A percentile compares a stretch with the other conserved stretches of the same genome.
These are phyloP conservation scores for Drosophila azteca DNA, from an alignment of 1,140 invertebrate genomes.

Conservation along the genomic window DNA sequence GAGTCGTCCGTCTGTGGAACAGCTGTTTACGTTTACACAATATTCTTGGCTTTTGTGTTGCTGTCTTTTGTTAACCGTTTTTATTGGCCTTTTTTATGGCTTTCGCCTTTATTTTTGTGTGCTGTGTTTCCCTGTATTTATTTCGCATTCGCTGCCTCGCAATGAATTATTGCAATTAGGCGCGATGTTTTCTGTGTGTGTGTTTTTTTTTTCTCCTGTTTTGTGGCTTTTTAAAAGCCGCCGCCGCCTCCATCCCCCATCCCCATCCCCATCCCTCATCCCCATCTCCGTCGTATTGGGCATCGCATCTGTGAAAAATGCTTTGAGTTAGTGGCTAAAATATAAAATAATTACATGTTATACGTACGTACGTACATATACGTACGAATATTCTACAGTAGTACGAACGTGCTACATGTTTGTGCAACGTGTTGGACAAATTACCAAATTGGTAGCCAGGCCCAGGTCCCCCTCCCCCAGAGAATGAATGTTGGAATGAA, in stretches of 20 bases:
- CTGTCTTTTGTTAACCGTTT: constrained; percentile 41
- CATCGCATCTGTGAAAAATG: constrained; percentile 53
- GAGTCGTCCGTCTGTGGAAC: constrained; percentile 44
- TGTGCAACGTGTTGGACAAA: constrained; percentile 31
- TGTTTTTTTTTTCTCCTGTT: constrained; percentile 45
- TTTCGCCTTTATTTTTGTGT: constrained; percentile 61
- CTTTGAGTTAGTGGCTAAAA: constrained; percentile 69
- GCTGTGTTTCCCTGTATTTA: constrained; percentile 25
- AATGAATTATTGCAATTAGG: constrained; percentile 81
- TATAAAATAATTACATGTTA: constrained; percentile 73
- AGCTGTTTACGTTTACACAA: constrained; percentile 75
- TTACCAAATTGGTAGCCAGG: constrained; percentile 20
- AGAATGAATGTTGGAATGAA: constrained; percentile 30
- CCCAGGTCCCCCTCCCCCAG: background rate
- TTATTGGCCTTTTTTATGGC: constrained; percentile 74
- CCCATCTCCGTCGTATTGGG: constrained; percentile 40
- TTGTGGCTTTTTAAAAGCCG: constrained; percentile 74
- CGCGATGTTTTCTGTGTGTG: constrained; percentile 19
- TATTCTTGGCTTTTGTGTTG: constrained; percentile 48
- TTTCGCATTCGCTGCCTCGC: constrained; percentile 42
- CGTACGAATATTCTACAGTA: background rate
- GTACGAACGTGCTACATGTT: constrained; percentile 48
- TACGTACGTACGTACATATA: constrained; percentile 2
- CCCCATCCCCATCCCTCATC: too few species aligned
- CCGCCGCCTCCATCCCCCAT: constrained; percentile 40